A percentile compares a stretch with the other conserved stretches of the same genome.
phyloP scores from a whole-genome alignment of 2,113 vertebrate species.

The Sapajus apella region DNA sequence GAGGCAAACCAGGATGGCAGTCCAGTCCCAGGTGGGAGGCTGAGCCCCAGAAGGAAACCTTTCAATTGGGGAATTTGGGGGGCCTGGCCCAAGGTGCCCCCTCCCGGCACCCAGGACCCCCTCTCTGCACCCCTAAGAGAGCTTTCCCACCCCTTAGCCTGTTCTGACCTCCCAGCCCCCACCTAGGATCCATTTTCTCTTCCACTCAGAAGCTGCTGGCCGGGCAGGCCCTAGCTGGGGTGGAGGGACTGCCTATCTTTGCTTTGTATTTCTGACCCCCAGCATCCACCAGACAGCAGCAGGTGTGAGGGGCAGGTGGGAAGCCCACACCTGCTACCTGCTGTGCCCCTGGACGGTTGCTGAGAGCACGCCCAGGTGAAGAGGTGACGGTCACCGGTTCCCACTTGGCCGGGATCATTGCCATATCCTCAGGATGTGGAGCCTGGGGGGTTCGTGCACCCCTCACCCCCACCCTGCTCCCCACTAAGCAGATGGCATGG shows the following conservation, averaged over 20 bases:
- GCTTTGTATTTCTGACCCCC: accelerated
- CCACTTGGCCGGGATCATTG: too few species aligned
- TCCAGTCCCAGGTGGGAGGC: not conserved
- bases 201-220: not conserved
- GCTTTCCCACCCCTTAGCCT: not conserved
- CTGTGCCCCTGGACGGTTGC: not conserved
- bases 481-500: too few species aligned
- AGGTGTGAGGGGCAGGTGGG: not conserved
- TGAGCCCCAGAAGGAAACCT: not conserved
- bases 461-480: too few species aligned
- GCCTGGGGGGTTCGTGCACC: not conserved
- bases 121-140: not conserved
- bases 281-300: not conserved
- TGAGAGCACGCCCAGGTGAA: too few species aligned
- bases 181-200: not conserved
- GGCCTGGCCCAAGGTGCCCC: not conserved
- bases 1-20: not conserved
- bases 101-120: not conserved
- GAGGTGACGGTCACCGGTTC: too few species aligned
- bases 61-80: not conserved
- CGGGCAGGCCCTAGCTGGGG: not conserved
- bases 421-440: not conserved
- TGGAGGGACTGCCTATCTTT: accelerated
- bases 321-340: not conserved
- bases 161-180: not conserved